Base-by-base conservation (phyloP, 2,888 invertebrate genomes). In the Brassicogethes aeneus region DNA sequence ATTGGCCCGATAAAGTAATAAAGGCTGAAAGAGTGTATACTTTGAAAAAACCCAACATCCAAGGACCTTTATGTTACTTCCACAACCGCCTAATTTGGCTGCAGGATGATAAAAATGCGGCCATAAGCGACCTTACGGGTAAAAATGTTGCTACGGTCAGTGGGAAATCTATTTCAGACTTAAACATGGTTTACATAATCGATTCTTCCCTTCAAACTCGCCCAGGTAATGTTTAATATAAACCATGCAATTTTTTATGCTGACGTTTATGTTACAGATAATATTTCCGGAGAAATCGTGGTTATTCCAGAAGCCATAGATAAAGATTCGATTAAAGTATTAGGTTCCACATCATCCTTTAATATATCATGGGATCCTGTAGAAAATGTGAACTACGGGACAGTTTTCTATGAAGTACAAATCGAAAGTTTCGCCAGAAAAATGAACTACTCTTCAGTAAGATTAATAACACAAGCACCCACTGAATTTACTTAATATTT, bases 61-160 rank as follows among this genome's bases (percentile, higher is more conserved):
- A 80, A 52, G 85, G 87, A 3, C 82, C 86, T 0, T 64, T 89
- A 15, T 82, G 84, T 53, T 87, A 87, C 69, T 86, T 86, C 63
- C 83, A 88, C 47, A 81, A 83, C 29, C 80, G 88, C 1, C 70
- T 95, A 15, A 72, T 90, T 37, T 94, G 92, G 93, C 73, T 91
- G 1, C 82, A 84, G 56, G 82, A 82, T 42, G 76, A 80, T 16
- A 74, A 77, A 31, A 77, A 81, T 40, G 82, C 86, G 0, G 79
- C 86, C 2, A 79, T 91, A 7, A 82, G 85, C 1, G 88, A 90
- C 65, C 64, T 84, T 34, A 71, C 74, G 17, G 88, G 87, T 2
- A 77, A 78, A 55, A 85, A 88, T 63, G 78, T 85, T 5, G 82
- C 83, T 1, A 67, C 74, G 5, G 69, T 80, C n/a, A 73, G 71